Percentiles rank a stretch among this genome's conserved stretches.
These are phyloP conservation scores for Lamprotornis superbus DNA, from an alignment of 2,113 vertebrate genomes.

Conservation along the genomic window DNA sequence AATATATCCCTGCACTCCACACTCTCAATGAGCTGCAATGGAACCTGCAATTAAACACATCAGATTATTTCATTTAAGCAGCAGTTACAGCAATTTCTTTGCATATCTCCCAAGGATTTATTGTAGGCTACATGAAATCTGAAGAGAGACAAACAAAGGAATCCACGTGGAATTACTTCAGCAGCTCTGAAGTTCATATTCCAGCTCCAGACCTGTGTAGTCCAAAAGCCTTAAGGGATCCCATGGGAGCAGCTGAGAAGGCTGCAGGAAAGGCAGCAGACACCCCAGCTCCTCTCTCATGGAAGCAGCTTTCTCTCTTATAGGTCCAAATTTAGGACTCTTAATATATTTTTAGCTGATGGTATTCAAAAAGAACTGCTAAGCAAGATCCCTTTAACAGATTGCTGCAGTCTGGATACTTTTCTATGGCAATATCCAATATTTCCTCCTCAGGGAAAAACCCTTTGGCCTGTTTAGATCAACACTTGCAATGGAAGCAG, in stretches of 20 bases:
- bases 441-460: background rate
- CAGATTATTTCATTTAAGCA: background rate
- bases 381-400: background rate
- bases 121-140: background rate
- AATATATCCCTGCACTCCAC: constrained; percentile 96
- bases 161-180: background rate
- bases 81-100: background rate
- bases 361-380: background rate
- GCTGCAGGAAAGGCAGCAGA: background rate
- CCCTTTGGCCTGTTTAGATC: background rate
- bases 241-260: background rate
- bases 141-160: background rate
- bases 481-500: background rate
- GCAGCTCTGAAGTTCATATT: background rate
- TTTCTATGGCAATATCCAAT: background rate
- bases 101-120: background rate
- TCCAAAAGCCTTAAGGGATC: background rate
- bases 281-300: background rate
- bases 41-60: constrained; percentile 82
- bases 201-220: background rate
- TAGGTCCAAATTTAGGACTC: background rate
- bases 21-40: constrained; percentile 92
- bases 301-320: background rate
- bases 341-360: background rate
- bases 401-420: background rate